A percentile compares a stretch with the other conserved stretches of the same genome.
These are phyloP conservation scores for Gallinago jamesoni DNA, from an alignment of 2,113 vertebrate genomes.

Conservation along the genomic window DNA sequence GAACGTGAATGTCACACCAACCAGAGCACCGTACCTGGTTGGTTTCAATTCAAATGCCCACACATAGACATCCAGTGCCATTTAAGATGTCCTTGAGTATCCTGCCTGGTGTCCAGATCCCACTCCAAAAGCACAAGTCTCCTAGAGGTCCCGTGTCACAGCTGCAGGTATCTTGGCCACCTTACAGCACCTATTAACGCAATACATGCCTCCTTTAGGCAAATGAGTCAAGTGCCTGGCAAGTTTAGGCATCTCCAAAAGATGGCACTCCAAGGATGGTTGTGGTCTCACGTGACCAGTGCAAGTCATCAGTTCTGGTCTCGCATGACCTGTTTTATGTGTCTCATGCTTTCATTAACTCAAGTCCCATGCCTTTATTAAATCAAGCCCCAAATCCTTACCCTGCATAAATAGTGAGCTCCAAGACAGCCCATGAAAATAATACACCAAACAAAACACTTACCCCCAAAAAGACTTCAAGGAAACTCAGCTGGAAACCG, in stretches of 20 bases:
- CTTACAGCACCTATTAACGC: not conserved
- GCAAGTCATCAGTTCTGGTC: not conserved
- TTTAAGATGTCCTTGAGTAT: not conserved
- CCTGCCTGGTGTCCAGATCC: not conserved
- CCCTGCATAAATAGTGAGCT: not conserved
- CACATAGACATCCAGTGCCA: not conserved
- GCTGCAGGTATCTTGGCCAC: not conserved
- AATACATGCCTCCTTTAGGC: not conserved
- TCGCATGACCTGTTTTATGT: not conserved
- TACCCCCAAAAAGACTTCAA: not conserved
- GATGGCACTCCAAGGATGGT: not conserved
- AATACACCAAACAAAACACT: not conserved
- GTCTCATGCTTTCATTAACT: not conserved
- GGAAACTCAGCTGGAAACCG: not conserved
- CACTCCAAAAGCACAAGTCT: not conserved
- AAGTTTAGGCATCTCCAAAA: constrained; percentile 18
- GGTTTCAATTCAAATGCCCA: not conserved
- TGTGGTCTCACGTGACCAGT: not conserved
- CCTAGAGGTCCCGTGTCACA: not conserved
- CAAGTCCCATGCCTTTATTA: not conserved
- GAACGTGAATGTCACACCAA: not conserved
- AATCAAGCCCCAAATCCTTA: not conserved
- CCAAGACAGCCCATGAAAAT: not conserved
- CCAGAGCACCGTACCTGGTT: not conserved
- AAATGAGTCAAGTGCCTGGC: not conserved